Evolutionary conservation across 1,140 invertebrate species (phyloP).

Genomic region (Drosophila ambigua): DNA sequence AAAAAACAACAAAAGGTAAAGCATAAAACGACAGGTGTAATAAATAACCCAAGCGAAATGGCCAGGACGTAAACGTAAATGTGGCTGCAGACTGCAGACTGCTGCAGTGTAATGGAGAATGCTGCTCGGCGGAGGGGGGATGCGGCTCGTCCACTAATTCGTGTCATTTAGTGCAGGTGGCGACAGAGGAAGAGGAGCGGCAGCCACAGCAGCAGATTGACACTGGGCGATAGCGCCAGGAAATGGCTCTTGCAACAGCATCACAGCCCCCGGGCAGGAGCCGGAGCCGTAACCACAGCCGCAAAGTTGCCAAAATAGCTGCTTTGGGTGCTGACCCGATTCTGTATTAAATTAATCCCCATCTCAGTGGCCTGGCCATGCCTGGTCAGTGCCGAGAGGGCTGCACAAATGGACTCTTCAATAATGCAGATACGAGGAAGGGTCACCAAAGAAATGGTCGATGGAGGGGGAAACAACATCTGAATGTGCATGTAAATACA

Average conservation of each 20-base stretch:
- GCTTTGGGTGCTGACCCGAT: conserved; percentile 64
- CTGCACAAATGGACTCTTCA: conserved; percentile 15
- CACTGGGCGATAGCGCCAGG: conserved; percentile 65
- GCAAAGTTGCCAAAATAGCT: conserved; percentile 62
- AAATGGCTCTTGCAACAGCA: conserved; percentile 57
- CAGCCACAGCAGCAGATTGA: conserved; percentile 62
- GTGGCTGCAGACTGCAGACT: background rate
- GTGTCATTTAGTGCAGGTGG: conserved; percentile 79
- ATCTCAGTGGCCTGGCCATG: conserved; percentile 11
- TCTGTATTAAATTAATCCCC: conserved; percentile 53
- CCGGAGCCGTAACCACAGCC: conserved; percentile 35
- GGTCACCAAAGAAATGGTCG: conserved; percentile 19
- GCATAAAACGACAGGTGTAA: conserved; percentile 77
- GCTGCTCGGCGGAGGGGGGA: conserved; percentile 13
- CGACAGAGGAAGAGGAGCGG: conserved; percentile 58
- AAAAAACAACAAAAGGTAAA: conserved; percentile 49
- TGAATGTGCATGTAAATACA: no score
- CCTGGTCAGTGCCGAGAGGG: background rate
- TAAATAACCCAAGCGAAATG: conserved; percentile 70
- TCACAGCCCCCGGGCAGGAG: conserved; percentile 9
- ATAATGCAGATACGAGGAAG: conserved; percentile 37
- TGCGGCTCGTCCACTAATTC: conserved; percentile 64
- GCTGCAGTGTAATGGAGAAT: conserved; percentile 61
- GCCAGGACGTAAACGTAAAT: conserved; percentile 39
- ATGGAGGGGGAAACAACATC: background rate